Evolutionary conservation across 2,797 vertebrate genomes (phyloP).

Genomic region (Enteromius radiatus): DNA sequence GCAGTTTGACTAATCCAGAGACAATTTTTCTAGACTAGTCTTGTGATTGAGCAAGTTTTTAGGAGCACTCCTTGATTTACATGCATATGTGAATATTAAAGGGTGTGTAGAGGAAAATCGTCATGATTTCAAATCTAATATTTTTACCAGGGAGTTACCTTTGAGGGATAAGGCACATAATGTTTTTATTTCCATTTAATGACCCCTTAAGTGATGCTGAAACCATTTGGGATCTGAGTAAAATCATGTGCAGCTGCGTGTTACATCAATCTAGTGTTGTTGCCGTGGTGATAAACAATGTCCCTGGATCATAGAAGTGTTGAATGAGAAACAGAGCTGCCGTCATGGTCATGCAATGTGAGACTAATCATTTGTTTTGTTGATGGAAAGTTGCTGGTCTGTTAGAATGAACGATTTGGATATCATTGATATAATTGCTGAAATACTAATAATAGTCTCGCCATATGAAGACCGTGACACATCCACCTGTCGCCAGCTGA

Average conservation of each 20-base stretch:
- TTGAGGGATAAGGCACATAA: not conserved
- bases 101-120: not conserved
- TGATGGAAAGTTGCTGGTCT: slow-evolving; percentile 26
- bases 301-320: slow-evolving; percentile 41
- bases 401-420: slow-evolving; percentile 11
- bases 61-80: not conserved
- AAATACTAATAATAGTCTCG: not conserved
- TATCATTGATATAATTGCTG: not conserved
- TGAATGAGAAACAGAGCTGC: slow-evolving; percentile 3
- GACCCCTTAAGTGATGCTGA: not conserved
- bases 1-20: too few relatives aligned
- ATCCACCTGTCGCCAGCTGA: slow-evolving; percentile 30
- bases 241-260: slow-evolving; percentile 58
- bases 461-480: not conserved
- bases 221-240: slow-evolving; percentile 1
- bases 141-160: not conserved
- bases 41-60: not conserved
- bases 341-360: slow-evolving; percentile 26
- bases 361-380: slow-evolving; percentile 35
- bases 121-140: not conserved
- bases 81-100: not conserved
- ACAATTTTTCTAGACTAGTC: too few relatives aligned
- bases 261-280: slow-evolving; percentile 68
- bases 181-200: not conserved
- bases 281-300: slow-evolving; percentile 77